Conservation (phyloP, 2,797 vertebrate species). For the Enteromius fasciolatus region DNA sequence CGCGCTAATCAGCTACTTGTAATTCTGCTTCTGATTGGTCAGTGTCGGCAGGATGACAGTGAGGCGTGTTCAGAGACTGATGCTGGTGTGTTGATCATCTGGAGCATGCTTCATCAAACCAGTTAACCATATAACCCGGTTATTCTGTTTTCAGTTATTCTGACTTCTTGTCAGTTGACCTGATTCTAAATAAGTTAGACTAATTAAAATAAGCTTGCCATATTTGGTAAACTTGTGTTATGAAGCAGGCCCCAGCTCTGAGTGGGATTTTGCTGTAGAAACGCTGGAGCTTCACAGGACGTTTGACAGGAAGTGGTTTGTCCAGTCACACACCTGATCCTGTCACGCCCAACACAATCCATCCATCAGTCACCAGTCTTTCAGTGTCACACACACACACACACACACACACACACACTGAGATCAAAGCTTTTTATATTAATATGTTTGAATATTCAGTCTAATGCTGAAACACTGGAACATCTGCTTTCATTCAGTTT, state of each 20-base stretch:
- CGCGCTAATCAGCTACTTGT: too few species aligned
- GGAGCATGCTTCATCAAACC: too few species aligned
- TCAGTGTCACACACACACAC: neutral
- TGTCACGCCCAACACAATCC: neutral
- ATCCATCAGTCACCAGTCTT: neutral
- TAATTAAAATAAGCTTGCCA: too few species aligned
- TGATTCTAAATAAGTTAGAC: too few species aligned
- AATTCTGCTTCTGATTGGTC: neutral
- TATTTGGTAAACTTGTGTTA: too few species aligned
- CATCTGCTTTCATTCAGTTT: neutral
- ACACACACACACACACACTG: neutral
- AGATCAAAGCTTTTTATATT: neutral
- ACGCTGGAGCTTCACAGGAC: neutral
- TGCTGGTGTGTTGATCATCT: neutral
- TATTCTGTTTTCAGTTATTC: too few species aligned
- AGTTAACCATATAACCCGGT: too few species aligned
- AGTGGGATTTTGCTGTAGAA: neutral
- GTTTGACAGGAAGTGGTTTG: slow-evolving; percentile 13
- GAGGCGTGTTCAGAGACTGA: neutral
- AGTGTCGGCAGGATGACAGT: neutral
- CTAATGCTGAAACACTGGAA: neutral
- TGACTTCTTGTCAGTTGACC: too few species aligned
- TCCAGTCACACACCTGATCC: slow-evolving; percentile 3
- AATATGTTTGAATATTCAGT: neutral
- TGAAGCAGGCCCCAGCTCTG: neutral